Percentiles rank a stretch among this genome's conserved stretches.
Evolutionary conservation across 1,140 invertebrate genomes (phyloP).

Genomic region (Achroia grisella): DNA sequence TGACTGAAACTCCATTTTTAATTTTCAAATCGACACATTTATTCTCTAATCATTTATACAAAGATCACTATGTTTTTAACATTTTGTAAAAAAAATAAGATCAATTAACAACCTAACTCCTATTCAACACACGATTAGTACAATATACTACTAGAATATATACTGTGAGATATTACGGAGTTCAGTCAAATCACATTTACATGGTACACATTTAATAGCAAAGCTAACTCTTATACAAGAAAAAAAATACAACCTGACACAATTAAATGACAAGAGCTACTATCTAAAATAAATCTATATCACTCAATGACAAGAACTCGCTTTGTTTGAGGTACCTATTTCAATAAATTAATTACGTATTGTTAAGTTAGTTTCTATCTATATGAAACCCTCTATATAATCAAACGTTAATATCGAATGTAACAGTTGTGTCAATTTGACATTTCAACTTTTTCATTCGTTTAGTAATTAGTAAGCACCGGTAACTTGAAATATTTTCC

Average conservation of each 20-base stretch:
- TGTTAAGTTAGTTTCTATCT: conserved; percentile 19
- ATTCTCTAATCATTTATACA: conserved; percentile 69
- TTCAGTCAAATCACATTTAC: conserved; percentile 59
- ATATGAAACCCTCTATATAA: conserved; percentile 15
- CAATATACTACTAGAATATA: conserved; percentile 38
- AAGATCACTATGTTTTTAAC: conserved; percentile 59
- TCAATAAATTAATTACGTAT: conserved; percentile 36
- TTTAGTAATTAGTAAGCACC: conserved; percentile 25
- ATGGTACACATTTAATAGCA: conserved; percentile 24
- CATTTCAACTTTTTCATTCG: conserved; percentile 34
- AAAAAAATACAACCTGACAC: conserved; percentile 7
- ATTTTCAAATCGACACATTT: conserved; percentile 65
- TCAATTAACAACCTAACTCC: conserved; percentile 71
- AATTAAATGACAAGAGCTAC: conserved; percentile 15
- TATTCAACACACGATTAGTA: conserved; percentile 54
- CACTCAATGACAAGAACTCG: conserved; percentile 57
- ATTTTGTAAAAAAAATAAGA: conserved; percentile 54
- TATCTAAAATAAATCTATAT: conserved; percentile 39
- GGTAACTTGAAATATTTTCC: conserved; percentile 33
- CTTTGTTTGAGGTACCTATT: conserved; percentile 29
- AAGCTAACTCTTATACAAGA: conserved; percentile 19
- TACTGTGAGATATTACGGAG: conserved; percentile 46
- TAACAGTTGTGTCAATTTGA: conserved; percentile 53
- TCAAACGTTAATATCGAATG: conserved; percentile 47
- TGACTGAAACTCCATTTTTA: conserved; percentile 71